Evolutionary conservation across 2,888 invertebrate genomes (phyloP), one percentile per base, ranked within the genome.

Genomic region (Heliconius ethilla): DNA sequence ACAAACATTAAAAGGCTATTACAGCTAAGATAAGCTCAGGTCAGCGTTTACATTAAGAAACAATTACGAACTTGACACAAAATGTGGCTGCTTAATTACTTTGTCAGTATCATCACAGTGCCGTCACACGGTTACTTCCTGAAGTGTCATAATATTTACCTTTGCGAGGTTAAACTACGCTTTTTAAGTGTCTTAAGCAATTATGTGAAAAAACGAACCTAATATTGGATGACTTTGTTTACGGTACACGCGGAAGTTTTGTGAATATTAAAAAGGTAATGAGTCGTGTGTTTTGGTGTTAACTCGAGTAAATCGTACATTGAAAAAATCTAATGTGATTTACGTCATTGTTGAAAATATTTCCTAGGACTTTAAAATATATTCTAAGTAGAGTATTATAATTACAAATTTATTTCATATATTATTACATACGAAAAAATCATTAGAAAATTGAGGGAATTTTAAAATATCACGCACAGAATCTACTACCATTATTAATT

Each of bases 61-160:
- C 76, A 79, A 79, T 80, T 80, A 81, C 80, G 80, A 81, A 81
- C 83, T 81, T 81, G 81, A 82, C 82, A 80, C 78, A 81, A 82
- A 78, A 77, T 79, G 74, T 70, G 76, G 75, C 74, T 75, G 63
- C 79, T 78, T 82, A 82, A 83, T 81, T 77, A 75, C 77, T 77
- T 78, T 40, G 67, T 13, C 25, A 37, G 37, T n/a, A 37, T 25
- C 67, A 40, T 67, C 67, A 67, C 11, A 40, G 67, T 67, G 75
- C 79, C 79, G 81, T 81, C 79, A 62, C 75, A 76, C 76, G 59
- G 51, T 55, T 27, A 76, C 70, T 82, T 83, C 81, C 83, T 82
- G 79, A 79, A 81, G 81, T 81, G 77, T 83, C 75, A 81, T 70
- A 79, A 81, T 81, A 76, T 77, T 77, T 75, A 70, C 76, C 67